Percentiles rank a stretch among this genome's conserved stretches.
These are phyloP conservation scores for Macropus fuliginosus DNA, from an alignment of 2,797 vertebrate species.

Conservation along the genomic window DNA sequence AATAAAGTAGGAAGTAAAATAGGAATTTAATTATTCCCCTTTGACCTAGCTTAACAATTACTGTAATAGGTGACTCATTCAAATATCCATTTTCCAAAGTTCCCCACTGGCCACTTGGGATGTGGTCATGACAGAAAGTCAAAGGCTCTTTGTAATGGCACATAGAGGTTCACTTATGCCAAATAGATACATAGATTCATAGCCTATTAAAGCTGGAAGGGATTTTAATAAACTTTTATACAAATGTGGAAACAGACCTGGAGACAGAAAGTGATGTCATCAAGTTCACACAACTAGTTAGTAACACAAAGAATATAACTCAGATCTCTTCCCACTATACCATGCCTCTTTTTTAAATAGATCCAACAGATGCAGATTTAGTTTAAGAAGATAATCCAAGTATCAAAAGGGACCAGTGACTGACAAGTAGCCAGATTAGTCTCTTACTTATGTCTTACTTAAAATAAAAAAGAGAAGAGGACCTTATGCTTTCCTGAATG, in stretches of 20 bases:
- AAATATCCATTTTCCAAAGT: not conserved
- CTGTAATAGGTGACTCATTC: not conserved
- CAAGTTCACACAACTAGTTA: not conserved
- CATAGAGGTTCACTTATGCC: not conserved
- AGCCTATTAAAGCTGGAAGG: not conserved
- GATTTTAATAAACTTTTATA: not conserved
- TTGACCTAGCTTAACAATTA: not conserved
- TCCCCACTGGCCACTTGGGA: not conserved
- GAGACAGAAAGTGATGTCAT: not conserved
- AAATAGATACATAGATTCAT: not conserved
- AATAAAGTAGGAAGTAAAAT: not conserved
- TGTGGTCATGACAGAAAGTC: not conserved
- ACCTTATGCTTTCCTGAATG: no score
- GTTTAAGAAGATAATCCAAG: rapidly evolving
- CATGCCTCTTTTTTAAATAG: not conserved
- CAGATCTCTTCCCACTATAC: rapidly evolving
- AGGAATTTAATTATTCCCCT: not conserved
- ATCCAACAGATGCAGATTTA: not conserved
- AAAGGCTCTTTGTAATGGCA: not conserved
- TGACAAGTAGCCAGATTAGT: not conserved
- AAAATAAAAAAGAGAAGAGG: not conserved
- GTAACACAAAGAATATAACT: not conserved
- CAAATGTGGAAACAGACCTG: not conserved
- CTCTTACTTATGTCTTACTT: not conserved
- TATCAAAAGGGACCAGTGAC: not conserved